Evolutionary conservation across 2,113 vertebrate genomes (phyloP).

Genomic region (Clarias batrachus): DNA sequence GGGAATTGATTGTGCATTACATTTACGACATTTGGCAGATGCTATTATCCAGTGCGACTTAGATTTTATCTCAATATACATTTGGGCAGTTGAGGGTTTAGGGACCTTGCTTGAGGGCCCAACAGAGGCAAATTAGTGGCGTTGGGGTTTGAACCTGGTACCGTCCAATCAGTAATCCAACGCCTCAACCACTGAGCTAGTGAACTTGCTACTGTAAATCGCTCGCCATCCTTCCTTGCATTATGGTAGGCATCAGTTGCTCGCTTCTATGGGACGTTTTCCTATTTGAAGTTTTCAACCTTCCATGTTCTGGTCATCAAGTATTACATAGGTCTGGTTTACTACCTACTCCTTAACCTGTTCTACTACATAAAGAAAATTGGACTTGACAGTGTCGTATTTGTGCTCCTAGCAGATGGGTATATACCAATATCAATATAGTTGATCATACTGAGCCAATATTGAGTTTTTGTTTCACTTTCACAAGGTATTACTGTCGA

Average conservation of each 20-base stretch:
- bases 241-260: neutral
- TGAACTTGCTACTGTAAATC: neutral
- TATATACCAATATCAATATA: neutral
- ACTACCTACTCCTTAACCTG: neutral
- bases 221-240: neutral
- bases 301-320: neutral
- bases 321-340: too few relatives aligned
- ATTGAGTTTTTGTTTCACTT: neutral
- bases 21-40: too few relatives aligned
- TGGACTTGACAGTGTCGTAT: neutral
- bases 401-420: neutral
- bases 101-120: too few relatives aligned
- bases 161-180: too few relatives aligned
- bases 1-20: neutral
- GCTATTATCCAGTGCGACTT: too few relatives aligned
- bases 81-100: too few relatives aligned
- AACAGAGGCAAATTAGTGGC: too few relatives aligned
- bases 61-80: too few relatives aligned
- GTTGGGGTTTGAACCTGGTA: too few relatives aligned
- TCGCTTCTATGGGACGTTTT: neutral
- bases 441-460: neutral
- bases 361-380: neutral
- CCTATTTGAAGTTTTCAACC: neutral
- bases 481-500: neutral
- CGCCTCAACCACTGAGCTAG: too few relatives aligned